These are phyloP conservation scores for Nemapogon koenigi DNA, from an alignment of 2,888 invertebrate species.

Conservation along the genomic window DNA sequence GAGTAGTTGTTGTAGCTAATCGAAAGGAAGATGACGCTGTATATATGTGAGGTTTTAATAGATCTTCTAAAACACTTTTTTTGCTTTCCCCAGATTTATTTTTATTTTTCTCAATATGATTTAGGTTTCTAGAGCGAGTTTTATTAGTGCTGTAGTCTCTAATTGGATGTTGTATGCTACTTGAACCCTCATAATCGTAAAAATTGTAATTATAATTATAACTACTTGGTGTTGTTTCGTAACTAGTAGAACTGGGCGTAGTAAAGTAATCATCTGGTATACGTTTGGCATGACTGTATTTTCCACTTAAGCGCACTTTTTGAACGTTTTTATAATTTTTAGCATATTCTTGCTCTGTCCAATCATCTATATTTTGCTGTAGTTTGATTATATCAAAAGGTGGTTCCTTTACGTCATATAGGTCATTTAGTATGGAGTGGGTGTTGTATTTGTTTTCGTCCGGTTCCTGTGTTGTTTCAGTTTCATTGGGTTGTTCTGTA, in stretches of 20 bases:
- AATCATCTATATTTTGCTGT: conserved; percentile 84
- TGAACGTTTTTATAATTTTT: conserved; percentile 52
- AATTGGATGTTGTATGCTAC: conserved; percentile 47
- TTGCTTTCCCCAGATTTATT: conserved; percentile 28
- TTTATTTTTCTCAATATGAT: conserved; percentile 37
- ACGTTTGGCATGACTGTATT: conserved; percentile 72
- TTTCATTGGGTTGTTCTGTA: conserved; percentile 28
- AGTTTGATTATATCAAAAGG: conserved; percentile 76
- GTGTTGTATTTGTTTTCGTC: conserved; percentile 55
- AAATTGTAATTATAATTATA: conserved; percentile 42
- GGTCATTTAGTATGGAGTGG: conserved; percentile 35
- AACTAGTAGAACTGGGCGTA: conserved; percentile 57
- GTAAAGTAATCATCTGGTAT: conserved; percentile 81
- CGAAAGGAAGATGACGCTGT: conserved; percentile 48
- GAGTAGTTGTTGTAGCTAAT: conserved; percentile 40
- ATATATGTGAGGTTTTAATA: conserved; percentile 42
- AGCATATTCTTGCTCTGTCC: conserved; percentile 81
- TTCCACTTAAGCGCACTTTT: conserved; percentile 58
- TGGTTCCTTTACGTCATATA: conserved; percentile 55
- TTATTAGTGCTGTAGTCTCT: conserved; percentile 29
- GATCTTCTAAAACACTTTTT: conserved; percentile 29
- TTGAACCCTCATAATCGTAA: conserved; percentile 54
- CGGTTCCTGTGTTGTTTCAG: conserved; percentile 45
- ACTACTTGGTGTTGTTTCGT: conserved; percentile 32
- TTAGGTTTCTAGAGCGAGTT: conserved; percentile 36